Evolutionary conservation across 2,888 invertebrate genomes (phyloP).

Genomic region (Cyrtodaria siliqua): DNA sequence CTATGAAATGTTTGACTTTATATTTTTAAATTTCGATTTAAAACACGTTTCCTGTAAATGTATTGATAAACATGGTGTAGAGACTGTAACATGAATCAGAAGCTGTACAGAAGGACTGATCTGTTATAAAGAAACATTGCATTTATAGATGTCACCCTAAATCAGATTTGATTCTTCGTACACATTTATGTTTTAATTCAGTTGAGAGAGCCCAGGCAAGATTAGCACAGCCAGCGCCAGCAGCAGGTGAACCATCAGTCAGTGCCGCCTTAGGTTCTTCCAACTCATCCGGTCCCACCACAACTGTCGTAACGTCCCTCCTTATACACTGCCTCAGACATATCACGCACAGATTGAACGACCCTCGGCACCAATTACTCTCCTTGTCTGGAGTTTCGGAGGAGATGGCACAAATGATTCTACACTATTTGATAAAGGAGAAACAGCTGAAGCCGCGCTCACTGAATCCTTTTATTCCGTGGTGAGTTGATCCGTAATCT

Average conservation of each 20-base stretch:
- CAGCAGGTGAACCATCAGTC: background rate
- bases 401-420: constrained; percentile 78
- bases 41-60: too few species aligned
- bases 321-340: constrained; percentile 72
- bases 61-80: too few species aligned
- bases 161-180: too few species aligned
- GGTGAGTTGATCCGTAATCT: constrained; percentile 65
- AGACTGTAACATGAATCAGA: constrained; percentile 2
- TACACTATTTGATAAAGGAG: constrained; percentile 78
- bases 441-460: constrained; percentile 79
- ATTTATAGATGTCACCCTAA: too few species aligned
- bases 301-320: too few species aligned
- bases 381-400: constrained; percentile 79
- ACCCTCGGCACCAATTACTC: constrained; percentile 75
- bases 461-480: constrained; percentile 82
- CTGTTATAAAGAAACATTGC: too few species aligned
- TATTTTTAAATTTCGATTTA: too few species aligned
- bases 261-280: background rate
- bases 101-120: too few species aligned
- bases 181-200: too few species aligned
- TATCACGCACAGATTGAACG: constrained; percentile 74
- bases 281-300: too few species aligned
- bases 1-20: too few species aligned
- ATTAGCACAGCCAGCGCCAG: constrained; percentile 24
- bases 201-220: constrained; percentile 76